A percentile compares a stretch with the other conserved stretches of the same genome.
Evolutionary conservation across 2,888 invertebrate genomes (phyloP).

Genomic region (Pristionchus exspectatus): DNA sequence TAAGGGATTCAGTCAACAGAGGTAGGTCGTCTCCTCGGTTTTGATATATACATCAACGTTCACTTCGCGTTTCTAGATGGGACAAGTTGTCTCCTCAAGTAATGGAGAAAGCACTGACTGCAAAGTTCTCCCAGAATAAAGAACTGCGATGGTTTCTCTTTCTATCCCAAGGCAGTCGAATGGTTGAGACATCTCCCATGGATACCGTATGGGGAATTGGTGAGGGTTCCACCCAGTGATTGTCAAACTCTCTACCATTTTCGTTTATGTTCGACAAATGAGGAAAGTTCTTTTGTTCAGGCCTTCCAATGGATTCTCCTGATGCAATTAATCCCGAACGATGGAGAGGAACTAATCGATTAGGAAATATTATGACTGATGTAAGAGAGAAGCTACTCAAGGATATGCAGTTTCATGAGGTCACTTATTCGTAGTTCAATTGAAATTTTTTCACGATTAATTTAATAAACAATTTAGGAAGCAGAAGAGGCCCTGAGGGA

Average conservation of each 20-base stretch:
- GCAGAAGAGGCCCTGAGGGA: background rate
- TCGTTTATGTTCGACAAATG: no score
- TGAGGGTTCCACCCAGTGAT: background rate
- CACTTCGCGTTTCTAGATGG: slow-evolving; percentile 60
- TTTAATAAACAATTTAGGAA: slow-evolving; percentile 24
- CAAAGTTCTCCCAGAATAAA: slow-evolving; percentile 60
- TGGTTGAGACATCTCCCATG: slow-evolving; percentile 66
- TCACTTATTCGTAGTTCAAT: no score
- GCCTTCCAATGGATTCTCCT: slow-evolving; percentile 53
- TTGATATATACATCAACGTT: no score
- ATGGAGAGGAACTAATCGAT: slow-evolving; percentile 53
- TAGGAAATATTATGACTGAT: slow-evolving; percentile 50
- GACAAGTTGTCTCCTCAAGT: slow-evolving; percentile 59
- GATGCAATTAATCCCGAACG: slow-evolving; percentile 34
- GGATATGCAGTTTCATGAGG: slow-evolving; percentile 4
- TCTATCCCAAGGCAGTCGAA: slow-evolving; percentile 60
- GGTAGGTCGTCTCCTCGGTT: slow-evolving; percentile 31
- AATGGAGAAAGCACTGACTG: slow-evolving; percentile 61
- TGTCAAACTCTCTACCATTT: no score
- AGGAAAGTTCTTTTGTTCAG: background rate
- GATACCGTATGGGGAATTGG: slow-evolving; percentile 69
- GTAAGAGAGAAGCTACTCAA: slow-evolving; percentile 28
- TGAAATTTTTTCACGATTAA: no score
- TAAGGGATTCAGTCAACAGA: slow-evolving; percentile 52
- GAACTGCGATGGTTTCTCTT: slow-evolving; percentile 61